Percentiles rank a stretch among this genome's conserved stretches.
phyloP scores from a whole-genome alignment of 2,797 vertebrate species.

The Coregonus suidteri region DNA sequence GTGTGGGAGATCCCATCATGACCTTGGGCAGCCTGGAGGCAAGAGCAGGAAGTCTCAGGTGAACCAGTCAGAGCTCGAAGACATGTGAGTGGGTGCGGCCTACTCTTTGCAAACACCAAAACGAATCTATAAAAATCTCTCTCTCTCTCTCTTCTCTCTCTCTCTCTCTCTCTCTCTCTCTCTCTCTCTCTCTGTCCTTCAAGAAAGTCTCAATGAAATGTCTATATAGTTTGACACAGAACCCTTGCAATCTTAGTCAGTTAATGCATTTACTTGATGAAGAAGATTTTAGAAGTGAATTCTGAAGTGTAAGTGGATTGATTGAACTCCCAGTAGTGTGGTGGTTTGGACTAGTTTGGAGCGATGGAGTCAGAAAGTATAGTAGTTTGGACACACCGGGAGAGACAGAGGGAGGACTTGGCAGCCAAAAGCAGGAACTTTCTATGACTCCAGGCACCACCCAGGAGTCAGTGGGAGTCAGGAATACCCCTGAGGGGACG shows the following conservation, averaged over 20 bases:
- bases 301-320: too few relatives aligned
- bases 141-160: too few relatives aligned
- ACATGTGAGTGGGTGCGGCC: background rate
- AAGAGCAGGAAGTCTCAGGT: slow-evolving; percentile 8
- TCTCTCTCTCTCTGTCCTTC: slow-evolving; percentile 28
- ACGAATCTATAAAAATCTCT: background rate
- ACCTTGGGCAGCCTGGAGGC: slow-evolving; percentile 4
- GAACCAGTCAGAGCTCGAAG: slow-evolving; percentile 7
- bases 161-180: slow-evolving; percentile 25
- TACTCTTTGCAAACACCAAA: background rate
- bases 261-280: background rate
- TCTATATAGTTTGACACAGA: background rate
- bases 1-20: background rate
- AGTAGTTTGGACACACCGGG: too few relatives aligned
- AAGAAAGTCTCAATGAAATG: background rate
- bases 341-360: too few relatives aligned
- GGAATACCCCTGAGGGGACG: slow-evolving; percentile 15
- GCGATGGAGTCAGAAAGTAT: too few relatives aligned
- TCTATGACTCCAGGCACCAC: slow-evolving; percentile 20
- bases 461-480: slow-evolving; percentile 28
- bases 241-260: background rate
- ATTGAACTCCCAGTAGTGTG: too few relatives aligned
- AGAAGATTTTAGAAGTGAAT: background rate
- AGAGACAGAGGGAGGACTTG: slow-evolving; percentile 17
- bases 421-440: slow-evolving; percentile 13